Evolutionary conservation across 2,888 invertebrate genomes (phyloP), one percentile per base, ranked within the genome.

Genomic region (Apodemia zela): DNA sequence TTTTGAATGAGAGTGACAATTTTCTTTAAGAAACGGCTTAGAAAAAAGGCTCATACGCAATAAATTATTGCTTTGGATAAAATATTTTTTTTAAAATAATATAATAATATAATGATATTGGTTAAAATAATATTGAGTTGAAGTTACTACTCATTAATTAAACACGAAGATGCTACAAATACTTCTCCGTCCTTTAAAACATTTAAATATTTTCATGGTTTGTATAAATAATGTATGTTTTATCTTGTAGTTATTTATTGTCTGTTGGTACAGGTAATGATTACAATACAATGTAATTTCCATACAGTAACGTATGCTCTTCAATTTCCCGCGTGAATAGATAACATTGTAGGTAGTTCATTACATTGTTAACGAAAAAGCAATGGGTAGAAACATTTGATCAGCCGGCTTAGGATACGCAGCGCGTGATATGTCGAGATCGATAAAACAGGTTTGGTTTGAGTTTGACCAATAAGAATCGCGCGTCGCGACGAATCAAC

Each of bases 281-380:
- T 57, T 57, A 57, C 54, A 57, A 57, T 57, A 57, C 54, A 57
- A 57, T 57, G 54, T 29, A 57, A 57, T 57, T 29, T 57, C 54
- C 54, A 25, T 25, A 57, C 54, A 57, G 25, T 29, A 57, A 15
- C 25, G 54, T 57, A 57, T 25, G n/a, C n/a, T 57, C 45, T 57
- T 15, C 54, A 57, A 57, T 57, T 57, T 57, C 15, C 54, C 51
- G 18, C 21, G 51, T 29, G 54, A 25, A 29, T 15, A 29, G 54
- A 57, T 57, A 57, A 57, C 54, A 57, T 29, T 57, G 54, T 57
- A 15, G 7, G 2, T 21, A 21, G 25, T 54, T 54, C 51, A 11
- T 15, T 54, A 57, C 54, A 57, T 57, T 57, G 54, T 57, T 25
- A 29, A 15, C 15, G 15, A 8, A 25, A 25, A 25, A 54, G 54